Base-by-base conservation (phyloP, 2,797 vertebrate species). In the Rhadinocentrus ornatus region DNA sequence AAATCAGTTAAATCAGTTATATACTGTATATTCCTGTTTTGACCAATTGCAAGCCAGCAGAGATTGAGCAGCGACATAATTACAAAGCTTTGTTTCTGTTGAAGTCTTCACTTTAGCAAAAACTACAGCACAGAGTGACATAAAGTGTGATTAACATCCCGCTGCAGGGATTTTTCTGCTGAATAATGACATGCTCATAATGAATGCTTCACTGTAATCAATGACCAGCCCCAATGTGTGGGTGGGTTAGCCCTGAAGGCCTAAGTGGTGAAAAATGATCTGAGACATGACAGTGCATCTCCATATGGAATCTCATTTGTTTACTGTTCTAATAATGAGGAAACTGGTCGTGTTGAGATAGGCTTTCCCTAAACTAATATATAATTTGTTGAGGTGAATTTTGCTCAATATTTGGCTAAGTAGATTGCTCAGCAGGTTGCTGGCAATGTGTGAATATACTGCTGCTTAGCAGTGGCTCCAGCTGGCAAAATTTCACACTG, bases 171-270 rank as follows among this genome's bases (percentile, higher is more conserved):
- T 54, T 55, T 54, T 75, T 56, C 62, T 79, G 70, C 71, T 27
- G 53, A 32, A 65, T 62, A 61, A 76, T 78, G 82, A 76, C 78
- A 66, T 62, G 66, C 68, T 54, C 31, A 65, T 83, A 84, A 90
- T 82, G 70, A 84, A 88, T 70, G 84, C 52, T 69, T 56, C 56
- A 9, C 77, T 71, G 66, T 82, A 81, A 89, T 89, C 84, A 84
- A 83, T 91, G 82, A 67, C 61, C 64, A 32, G 72, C 22, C 29
- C 54, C 58, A 15, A 57, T 46, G 71, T 67, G 83, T 81, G 78
- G 65, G 82, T 56, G 22, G 74, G 53, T 6, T 27, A 66, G 70
- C 74, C 81, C 82, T 20, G 61, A 59, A 63, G 83, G 70, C 60
- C 44, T 22, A 1, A 2, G 29, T 1, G 39, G 22, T 83, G 83